Base-by-base conservation (phyloP, 2,888 invertebrate species). In the Heliconius ismenius region DNA sequence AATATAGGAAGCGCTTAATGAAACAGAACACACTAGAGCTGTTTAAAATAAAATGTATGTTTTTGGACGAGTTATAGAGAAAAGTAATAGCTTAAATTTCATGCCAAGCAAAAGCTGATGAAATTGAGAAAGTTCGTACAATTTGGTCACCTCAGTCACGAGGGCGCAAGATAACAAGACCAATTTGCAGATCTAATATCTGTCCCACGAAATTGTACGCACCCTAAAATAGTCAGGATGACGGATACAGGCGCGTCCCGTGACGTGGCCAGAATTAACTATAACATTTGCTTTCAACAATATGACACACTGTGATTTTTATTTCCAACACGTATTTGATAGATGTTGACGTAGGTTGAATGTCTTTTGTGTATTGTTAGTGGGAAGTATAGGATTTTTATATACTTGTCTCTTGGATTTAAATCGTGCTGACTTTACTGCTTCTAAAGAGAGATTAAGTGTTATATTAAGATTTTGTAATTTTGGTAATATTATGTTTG, bases 141-240 rank as follows among this genome's bases (percentile, higher is more conserved):
- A 15, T 21, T 73, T 86, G 79, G 88, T 82, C 86, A 88, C 88
- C 84, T 84, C 68, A 80, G 39, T 80, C 74, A 78, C 78, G 81
- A 84, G 87, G 88, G 86, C 39, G 84, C 83, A 82, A 88, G 89
- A 91, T 89, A 90, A 91, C 89, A 88, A 85, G 86, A 88, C 88
- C 92, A 91, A 92, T 92, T 92, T 91, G 90, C 91, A 91, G 91
- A 91, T 91, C 87, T 91, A 91, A 92, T 92, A 92, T 91, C 89
- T 84, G 86, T 84, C 86, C 85, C 84, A 81, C 82, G 84, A 88
- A 89, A 89, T 88, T 87, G 86, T 87, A 84, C 82, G 84, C 84
- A 80, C 83, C 87, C 85, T 81, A 83, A 84, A 80, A 84, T 83
- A 82, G 83, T 83, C 83, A 82, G 81, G 80, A 60, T 77, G 73